Evolutionary conservation across 2,888 invertebrate species (phyloP).

Genomic region (Cryptocephalus primarius): DNA sequence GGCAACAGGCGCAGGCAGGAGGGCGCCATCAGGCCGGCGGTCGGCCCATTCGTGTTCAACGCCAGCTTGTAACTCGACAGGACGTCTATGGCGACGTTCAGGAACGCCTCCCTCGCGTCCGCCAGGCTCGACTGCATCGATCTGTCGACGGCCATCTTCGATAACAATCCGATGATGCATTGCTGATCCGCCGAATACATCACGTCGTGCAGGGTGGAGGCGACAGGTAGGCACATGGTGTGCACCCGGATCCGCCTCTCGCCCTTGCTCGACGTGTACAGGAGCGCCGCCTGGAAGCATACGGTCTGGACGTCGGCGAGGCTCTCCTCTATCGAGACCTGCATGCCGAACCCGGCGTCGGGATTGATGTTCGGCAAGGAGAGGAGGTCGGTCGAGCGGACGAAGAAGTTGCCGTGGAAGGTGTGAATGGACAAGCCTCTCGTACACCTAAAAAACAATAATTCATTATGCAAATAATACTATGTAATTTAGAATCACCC

Average conservation of each 20-base stretch:
- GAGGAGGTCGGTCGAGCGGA: constrained; percentile 91
- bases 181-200: constrained; percentile 87
- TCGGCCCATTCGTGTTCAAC: constrained; percentile 50
- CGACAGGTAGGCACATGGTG: constrained; percentile 89
- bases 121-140: constrained; percentile 73
- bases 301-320: constrained; percentile 76
- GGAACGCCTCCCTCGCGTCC: constrained; percentile 93
- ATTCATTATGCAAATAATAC: too few species aligned
- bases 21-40: constrained; percentile 63
- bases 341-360: constrained; percentile 97
- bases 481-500: too few species aligned
- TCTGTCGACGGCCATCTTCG: constrained; percentile 96
- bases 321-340: constrained; percentile 89
- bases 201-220: constrained; percentile 73
- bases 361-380: constrained; percentile 96
- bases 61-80: constrained; percentile 60
- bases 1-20: constrained; percentile 72
- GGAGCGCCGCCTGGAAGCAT: constrained; percentile 94
- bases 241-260: constrained; percentile 96
- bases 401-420: constrained; percentile 99
- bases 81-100: constrained; percentile 90
- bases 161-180: constrained; percentile 80
- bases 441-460: constrained; percentile 55
- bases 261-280: constrained; percentile 89
- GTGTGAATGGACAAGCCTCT: constrained; percentile 91